Conservation (phyloP, 2,113 vertebrate species). For the Trinectes maculatus region DNA sequence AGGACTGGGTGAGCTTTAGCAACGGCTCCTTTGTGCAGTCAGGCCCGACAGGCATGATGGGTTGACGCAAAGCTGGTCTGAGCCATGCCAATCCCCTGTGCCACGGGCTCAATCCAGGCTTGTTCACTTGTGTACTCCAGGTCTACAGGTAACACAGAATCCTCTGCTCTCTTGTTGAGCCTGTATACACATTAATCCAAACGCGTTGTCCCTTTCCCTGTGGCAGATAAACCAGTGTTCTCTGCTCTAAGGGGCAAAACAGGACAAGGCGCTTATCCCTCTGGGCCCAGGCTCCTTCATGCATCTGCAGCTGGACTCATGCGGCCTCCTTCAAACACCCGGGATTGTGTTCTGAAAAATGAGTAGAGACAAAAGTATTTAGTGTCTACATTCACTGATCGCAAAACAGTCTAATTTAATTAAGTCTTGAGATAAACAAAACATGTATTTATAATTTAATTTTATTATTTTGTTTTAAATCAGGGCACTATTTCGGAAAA, state of each 20-base stretch:
- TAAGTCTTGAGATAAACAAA: neutral
- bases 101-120: conserved; percentile 76
- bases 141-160: conserved; percentile 75
- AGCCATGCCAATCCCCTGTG: conserved; percentile 79
- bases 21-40: conserved; percentile 83
- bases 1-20: conserved; percentile 70
- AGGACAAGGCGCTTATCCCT: conserved; percentile 59
- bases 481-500: neutral
- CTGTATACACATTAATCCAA: conserved; percentile 80
- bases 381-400: conserved; percentile 16
- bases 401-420: conserved; percentile 1
- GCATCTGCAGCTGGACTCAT: conserved; percentile 64
- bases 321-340: conserved; percentile 50
- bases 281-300: conserved; percentile 55
- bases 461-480: neutral
- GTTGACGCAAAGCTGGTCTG: conserved; percentile 81
- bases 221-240: conserved; percentile 59
- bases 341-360: conserved; percentile 62
- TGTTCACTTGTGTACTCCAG: conserved; percentile 75
- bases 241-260: conserved; percentile 45
- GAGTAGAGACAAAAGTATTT: conserved; percentile 48
- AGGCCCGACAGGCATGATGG: conserved; percentile 88
- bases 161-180: conserved; percentile 68
- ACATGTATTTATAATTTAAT: neutral
- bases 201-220: conserved; percentile 61